phyloP scores from a whole-genome alignment of 1,140 invertebrate genomes.

The Papilio polytes region DNA sequence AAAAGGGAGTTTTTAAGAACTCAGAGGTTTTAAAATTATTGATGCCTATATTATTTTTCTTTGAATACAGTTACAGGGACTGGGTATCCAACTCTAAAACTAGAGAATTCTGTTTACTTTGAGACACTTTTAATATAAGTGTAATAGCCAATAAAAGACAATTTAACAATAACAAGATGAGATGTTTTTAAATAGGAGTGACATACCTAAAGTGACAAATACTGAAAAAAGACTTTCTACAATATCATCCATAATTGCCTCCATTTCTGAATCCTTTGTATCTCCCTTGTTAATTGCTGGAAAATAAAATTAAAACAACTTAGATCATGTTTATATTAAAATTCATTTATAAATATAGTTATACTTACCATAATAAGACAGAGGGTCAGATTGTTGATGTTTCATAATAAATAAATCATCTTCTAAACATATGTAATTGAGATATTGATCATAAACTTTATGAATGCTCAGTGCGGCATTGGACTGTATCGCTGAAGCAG shows the following conservation, averaged over 20 bases:
- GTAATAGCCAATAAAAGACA: no score
- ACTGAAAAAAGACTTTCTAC: slow-evolving; percentile 99
- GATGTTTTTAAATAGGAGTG: slow-evolving; percentile 29
- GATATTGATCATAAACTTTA: slow-evolving; percentile 98
- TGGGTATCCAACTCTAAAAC: no score
- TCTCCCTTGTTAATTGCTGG: slow-evolving; percentile 97
- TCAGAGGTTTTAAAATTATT: neutral
- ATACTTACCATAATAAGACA: slow-evolving; percentile 95
- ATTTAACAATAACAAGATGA: neutral
- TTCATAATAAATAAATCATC: slow-evolving; percentile 98
- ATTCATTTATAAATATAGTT: slow-evolving; percentile 24
- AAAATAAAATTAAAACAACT: slow-evolving; percentile 57
- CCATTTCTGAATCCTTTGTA: slow-evolving; percentile 98
- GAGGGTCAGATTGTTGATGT: slow-evolving; percentile 94
- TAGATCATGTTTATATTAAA: neutral
- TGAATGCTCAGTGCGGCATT: slow-evolving; percentile 95
- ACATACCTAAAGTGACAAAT: slow-evolving; percentile 95
- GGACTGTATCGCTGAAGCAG: slow-evolving; percentile 94
- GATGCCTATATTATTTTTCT: no score
- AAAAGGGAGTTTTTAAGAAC: neutral
- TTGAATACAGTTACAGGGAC: no score
- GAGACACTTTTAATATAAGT: no score
- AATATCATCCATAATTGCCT: slow-evolving; percentile 96
- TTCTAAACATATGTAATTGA: slow-evolving; percentile 99
- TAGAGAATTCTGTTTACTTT: no score